Evolutionary conservation across 2,113 vertebrate species (phyloP), one percentile per base, ranked within the genome.

Genomic region (Anolis sagrei): DNA sequence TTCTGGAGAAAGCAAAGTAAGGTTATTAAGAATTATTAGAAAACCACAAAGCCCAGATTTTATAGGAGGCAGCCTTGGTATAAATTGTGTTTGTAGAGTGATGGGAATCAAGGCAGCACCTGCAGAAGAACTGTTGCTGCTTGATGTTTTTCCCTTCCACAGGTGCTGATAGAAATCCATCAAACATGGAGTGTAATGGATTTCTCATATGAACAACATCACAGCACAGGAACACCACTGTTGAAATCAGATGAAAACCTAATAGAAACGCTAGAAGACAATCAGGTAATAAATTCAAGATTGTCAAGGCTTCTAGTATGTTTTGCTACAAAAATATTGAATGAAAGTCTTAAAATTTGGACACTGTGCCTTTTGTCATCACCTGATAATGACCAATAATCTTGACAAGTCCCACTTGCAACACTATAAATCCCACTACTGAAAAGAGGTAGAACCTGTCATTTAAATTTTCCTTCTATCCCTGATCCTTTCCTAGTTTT

Each of bases 221-320:
- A 61, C 62, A 89, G 82, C 84, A 95, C 93, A 27, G 93, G 93
- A 90, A 96, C 74, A 51, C 95, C 94, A 62, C 91, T 97, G 61
- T 94, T 96, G 29, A 96, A 96, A 92, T 94, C 96, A 36, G 95
- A 97, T 86, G 95, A 97, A 90, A 97, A 95, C 87, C 94, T 96
- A 7, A 97, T 97, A 36, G 97, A 98, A 80, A 97, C 95, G 3
- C 89, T 97, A 77, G 95, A 97, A 91, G 95, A 97, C 87, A 96
- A 96, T 90, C 96, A 96, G 94, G 95, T 96, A 78, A 80, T 16
- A 25, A 13, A 32, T 69, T 62, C 29, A 3, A 54, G 79, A 9
- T 76, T 73, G 27, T 64, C 19, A 44, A 80, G 51, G 76, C 79
- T 82, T 76, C n/a, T 14, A 9, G 7, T 1, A 0, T 61, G 25